A percentile compares a stretch with the other conserved stretches of the same genome.
Conservation (phyloP, 2,888 invertebrate species). For the Cryptus armator region DNA sequence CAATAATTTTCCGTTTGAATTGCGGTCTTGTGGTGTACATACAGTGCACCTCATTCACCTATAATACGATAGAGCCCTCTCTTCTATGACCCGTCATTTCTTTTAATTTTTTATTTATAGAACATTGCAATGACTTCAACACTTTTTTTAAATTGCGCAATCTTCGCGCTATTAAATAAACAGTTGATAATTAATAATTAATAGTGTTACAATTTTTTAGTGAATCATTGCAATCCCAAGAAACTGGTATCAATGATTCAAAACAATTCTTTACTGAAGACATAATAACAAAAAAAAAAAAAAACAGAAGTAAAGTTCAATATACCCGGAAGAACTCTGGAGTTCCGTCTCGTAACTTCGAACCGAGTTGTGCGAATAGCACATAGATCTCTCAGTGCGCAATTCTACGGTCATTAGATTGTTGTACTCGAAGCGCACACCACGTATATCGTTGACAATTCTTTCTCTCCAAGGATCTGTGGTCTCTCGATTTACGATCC, state of each 20-base stretch:
- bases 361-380: background rate
- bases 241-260: slow-evolving; percentile 8
- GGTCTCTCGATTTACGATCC: slow-evolving; percentile 48
- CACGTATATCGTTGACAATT: slow-evolving; percentile 37
- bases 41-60: slow-evolving; percentile 16
- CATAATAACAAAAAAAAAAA: too few relatives aligned
- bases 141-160: slow-evolving; percentile 18
- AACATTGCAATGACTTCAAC: slow-evolving; percentile 29
- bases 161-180: slow-evolving; percentile 45
- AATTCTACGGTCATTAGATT: slow-evolving; percentile 57
- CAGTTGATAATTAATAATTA: slow-evolving; percentile 13
- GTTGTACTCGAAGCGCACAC: too few relatives aligned
- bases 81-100: background rate
- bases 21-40: slow-evolving; percentile 25
- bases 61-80: background rate
- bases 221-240: slow-evolving; percentile 4
- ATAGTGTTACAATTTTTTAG: background rate
- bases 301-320: background rate
- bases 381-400: slow-evolving; percentile 51
- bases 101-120: slow-evolving; percentile 35
- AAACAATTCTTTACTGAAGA: background rate
- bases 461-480: slow-evolving; percentile 51
- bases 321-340: too few relatives aligned
- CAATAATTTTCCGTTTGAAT: slow-evolving; percentile 59
- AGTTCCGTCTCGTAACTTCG: background rate